These are phyloP conservation scores for Actinia equina DNA, from an alignment of 64 coral and sea anemone species.

Conservation along the genomic window DNA sequence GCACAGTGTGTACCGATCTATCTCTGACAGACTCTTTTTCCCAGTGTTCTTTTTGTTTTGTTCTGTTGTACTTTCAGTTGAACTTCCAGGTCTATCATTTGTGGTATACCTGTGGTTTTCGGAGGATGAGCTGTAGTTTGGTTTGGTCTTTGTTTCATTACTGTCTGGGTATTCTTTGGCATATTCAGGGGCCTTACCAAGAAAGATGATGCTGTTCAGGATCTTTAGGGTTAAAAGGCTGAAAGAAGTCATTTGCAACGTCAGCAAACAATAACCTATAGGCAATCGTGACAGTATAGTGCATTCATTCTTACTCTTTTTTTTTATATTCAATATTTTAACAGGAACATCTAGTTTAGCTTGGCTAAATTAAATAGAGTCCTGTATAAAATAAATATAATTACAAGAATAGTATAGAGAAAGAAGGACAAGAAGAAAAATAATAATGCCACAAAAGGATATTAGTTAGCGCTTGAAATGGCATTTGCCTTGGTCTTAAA, in stretches of 20 bases:
- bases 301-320: too few species aligned
- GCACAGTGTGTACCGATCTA: conserved; percentile 92
- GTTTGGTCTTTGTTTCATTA: conserved; percentile 3
- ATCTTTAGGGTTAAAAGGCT: conserved; percentile 84
- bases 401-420: too few species aligned
- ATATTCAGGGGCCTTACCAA: conserved; percentile 84
- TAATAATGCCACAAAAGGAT: too few species aligned
- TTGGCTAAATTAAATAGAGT: too few species aligned
- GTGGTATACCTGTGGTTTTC: conserved; percentile 36
- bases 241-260: background rate
- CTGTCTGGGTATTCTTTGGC: conserved; percentile 65
- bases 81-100: conserved; percentile 6
- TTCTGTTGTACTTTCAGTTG: background rate
- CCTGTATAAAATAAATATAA: too few species aligned
- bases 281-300: too few species aligned
- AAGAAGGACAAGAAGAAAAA: too few species aligned
- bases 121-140: conserved; percentile 6
- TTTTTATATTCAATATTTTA: too few species aligned
- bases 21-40: conserved; percentile 79
- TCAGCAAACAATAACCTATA: background rate
- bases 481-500: too few species aligned
- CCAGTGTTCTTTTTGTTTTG: conserved; percentile 6
- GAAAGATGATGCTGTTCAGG: conserved; percentile 93
- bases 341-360: too few species aligned
- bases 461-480: too few species aligned